A percentile compares a stretch with the other conserved stretches of the same genome.
These are phyloP conservation scores for Cathartes aura DNA, from an alignment of 2,113 vertebrate genomes.

Conservation along the genomic window DNA sequence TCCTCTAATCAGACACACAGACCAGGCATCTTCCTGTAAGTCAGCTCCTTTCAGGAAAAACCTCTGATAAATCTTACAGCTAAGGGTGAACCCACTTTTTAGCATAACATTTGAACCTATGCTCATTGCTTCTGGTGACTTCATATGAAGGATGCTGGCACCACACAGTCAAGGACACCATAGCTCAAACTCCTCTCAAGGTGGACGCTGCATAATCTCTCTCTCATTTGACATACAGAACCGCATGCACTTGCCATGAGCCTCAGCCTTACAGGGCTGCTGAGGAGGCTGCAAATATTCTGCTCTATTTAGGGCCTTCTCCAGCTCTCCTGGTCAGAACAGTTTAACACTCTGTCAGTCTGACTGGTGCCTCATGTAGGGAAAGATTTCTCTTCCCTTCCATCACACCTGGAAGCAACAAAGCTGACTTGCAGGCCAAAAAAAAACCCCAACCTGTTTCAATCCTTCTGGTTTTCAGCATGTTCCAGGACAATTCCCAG, in stretches of 20 bases:
- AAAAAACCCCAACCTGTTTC: accelerated
- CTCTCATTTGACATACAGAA: not conserved
- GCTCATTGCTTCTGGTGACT: conserved; percentile 24
- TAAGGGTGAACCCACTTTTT: not conserved
- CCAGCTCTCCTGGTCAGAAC: not conserved
- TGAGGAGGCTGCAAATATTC: not conserved
- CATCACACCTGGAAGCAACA: not conserved
- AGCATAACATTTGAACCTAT: not conserved
- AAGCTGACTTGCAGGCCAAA: not conserved
- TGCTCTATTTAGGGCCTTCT: not conserved
- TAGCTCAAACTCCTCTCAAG: not conserved
- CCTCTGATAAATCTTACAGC: conserved; percentile 19
- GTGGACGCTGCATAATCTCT: not conserved
- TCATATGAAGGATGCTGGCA: conserved; percentile 49
- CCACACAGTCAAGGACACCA: not conserved
- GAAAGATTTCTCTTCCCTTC: not conserved
- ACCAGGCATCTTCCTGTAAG: conserved; percentile 8
- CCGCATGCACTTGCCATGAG: not conserved
- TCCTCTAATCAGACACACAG: conserved; percentile 10
- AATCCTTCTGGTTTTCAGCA: not conserved
- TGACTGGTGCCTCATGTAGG: not conserved
- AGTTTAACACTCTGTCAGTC: not conserved
- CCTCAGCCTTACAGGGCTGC: not conserved
- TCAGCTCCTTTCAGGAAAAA: conserved; percentile 29
- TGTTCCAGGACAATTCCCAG: not conserved